Conservation (phyloP, 2,113 vertebrate species). For the Aramus guarauna region DNA sequence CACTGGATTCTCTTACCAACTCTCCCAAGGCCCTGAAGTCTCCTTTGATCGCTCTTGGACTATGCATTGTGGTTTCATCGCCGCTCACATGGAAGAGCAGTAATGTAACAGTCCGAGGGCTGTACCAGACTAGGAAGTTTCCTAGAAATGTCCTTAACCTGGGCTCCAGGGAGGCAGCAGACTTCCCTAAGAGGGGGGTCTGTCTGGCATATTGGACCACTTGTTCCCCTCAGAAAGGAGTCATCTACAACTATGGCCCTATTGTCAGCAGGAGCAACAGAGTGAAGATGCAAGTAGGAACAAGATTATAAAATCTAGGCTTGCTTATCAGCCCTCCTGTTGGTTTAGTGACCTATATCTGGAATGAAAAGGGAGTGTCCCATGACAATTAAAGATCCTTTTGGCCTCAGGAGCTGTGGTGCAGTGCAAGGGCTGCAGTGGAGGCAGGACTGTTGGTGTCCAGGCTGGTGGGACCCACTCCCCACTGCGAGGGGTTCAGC, state of each 20-base stretch:
- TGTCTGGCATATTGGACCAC: too few relatives aligned
- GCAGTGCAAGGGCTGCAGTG: not conserved
- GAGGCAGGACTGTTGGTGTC: not conserved
- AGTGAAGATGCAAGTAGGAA: not conserved
- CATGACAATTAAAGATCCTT: not conserved
- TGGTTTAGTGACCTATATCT: not conserved
- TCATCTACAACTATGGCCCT: not conserved
- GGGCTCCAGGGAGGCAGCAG: too few relatives aligned
- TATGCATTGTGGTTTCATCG: too few relatives aligned
- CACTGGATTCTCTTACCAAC: too few relatives aligned
- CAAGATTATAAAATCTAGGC: not conserved
- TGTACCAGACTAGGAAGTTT: too few relatives aligned
- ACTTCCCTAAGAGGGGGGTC: too few relatives aligned
- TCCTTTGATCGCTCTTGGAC: too few relatives aligned
- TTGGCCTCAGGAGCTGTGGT: not conserved
- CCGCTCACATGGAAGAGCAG: too few relatives aligned
- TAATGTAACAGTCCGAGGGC: too few relatives aligned
- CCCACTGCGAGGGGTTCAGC: accelerated
- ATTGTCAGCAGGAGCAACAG: not conserved
- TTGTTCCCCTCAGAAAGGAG: too few relatives aligned
- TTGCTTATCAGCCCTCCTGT: not conserved
- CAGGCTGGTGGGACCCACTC: not conserved
- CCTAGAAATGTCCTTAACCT: too few relatives aligned
- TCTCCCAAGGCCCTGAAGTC: too few relatives aligned
- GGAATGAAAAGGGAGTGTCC: not conserved